Base-by-base conservation (phyloP, 1,140 invertebrate species). In the Chymomyza costata region DNA sequence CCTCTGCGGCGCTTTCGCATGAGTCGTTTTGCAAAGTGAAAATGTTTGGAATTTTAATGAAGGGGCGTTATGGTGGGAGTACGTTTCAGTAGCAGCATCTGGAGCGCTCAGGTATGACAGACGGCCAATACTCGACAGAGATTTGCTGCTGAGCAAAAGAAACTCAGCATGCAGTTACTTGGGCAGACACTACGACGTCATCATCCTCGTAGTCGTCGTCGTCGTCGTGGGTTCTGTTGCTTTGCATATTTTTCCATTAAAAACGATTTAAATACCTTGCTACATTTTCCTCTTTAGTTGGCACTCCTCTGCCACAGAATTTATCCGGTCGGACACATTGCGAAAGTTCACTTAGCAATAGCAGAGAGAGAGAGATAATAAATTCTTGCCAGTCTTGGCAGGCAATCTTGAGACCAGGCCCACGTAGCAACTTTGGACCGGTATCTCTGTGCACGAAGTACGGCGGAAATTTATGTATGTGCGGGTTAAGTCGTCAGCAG, bases 241-340 rank as follows among this genome's bases (percentile, higher is more conserved):
- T 80, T 78, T 78, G 73, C 73, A 78, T 78, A 78, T 78, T 78
- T 78, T 78, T 78, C 73, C 73, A 78, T 78, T 78, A 78, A 78
- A 78, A 78, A 48, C 73, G 73, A 73, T 78, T 78, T 78, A 78
- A 78, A 78, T 78, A 78, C 73, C 73, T 71, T 56, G 69, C 53
- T 47, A 59, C 47, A 50, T 62, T 74, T 70, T 47, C 64, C 31
- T 50, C 48, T 44, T 34, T 38, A 46, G 44, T 43, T 67, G n/a
- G n/a, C n/a, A n/a, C n/a, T 37, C 18, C 18, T n/a, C n/a, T 30
- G 10, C 34, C 50, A 15, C 35, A 25, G 53, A 28, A 50, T 61
- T 61, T 51, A 35, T 41, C 46, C 45, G 10, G 10, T 28, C 10
- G 32, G 16, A 51, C 54, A 70, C 51, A 48, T 65, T 59, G 40